Base-by-base conservation (phyloP, 2,113 vertebrate genomes). In the Nothobranchius kuhntae region DNA sequence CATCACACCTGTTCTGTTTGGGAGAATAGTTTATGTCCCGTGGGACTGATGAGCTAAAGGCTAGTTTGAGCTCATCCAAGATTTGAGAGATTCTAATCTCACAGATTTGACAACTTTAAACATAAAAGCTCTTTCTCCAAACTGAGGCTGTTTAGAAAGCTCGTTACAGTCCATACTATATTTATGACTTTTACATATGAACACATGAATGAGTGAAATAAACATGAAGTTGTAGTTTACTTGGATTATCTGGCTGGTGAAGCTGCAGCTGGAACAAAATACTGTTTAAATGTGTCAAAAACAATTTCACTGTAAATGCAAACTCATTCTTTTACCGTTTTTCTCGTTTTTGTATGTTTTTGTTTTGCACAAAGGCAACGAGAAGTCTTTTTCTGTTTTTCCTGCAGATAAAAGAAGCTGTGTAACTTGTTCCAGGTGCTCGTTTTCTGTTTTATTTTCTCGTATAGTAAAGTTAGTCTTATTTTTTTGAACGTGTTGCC, bases 401-500 rank as follows among this genome's bases (percentile, higher is more conserved):
- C 59, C 47, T 73, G 61, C 13, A 62, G 12, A 69, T 48, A 7
- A 5, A 13, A 12, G 48, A 56, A 13, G 24, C 46, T 74, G 63
- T 65, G 13, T 60, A 30, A 47, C 60, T 24, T n/a, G 17, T 78
- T 61, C 61, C 59, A 68, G 71, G 78, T 75, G 68, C 65, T 83
- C 61, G 59, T 55, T 70, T 13, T 44, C 24, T 57, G 44, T 75
- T 46, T 35, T 44, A 38, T 82, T 68, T 71, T 47, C 65, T 71
- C 80, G 58, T 84, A 84, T 61, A 72, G 63, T 75, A 77, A 71
- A 57, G 62, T 56, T 81, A 73, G 63, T 73, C 62, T 80, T 62
- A 58, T 65, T 68, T 40, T 30, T 80, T 72, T 70, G 79, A 69
- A 85, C 81, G 59, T 67, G 64, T 86, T 89, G 92, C 89, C 87